These are phyloP conservation scores for Nothobranchius kuhntae DNA, from an alignment of 2,113 vertebrate genomes.

Conservation along the genomic window DNA sequence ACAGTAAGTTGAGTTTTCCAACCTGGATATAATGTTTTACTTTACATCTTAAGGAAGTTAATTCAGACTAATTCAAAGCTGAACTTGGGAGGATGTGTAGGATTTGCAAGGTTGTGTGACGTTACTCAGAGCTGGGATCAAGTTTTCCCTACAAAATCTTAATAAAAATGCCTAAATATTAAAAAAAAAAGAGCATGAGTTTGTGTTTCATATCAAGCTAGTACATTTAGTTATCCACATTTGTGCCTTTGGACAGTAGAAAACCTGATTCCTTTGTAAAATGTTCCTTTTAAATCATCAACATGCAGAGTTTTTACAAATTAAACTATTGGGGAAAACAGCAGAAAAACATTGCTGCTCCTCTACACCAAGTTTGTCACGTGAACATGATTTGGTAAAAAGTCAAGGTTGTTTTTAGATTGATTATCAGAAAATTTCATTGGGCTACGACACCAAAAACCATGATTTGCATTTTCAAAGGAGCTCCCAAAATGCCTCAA, in stretches of 20 bases:
- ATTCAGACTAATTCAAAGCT: no score
- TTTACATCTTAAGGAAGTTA: no score
- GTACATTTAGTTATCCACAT: not conserved
- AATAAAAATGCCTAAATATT: not conserved
- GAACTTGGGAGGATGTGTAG: no score
- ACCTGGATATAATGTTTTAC: no score
- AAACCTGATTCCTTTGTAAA: not conserved
- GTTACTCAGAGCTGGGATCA: no score
- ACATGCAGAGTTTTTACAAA: not conserved
- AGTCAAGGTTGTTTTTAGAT: no score
- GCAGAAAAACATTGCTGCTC: not conserved
- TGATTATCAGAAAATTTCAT: no score
- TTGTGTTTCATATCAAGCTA: not conserved
- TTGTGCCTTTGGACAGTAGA: not conserved
- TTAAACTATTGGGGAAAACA: not conserved
- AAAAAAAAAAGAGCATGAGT: not conserved
- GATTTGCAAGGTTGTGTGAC: not conserved
- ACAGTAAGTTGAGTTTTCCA: no score
- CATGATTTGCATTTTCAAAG: no score
- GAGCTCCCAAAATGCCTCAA: no score
- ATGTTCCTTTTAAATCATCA: not conserved
- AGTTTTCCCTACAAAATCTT: not conserved
- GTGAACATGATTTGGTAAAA: no score
- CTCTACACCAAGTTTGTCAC: not conserved
- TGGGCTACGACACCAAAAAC: no score